Evolutionary conservation across 2,797 vertebrate genomes (phyloP), one percentile per base, ranked within the genome.

Genomic region (Sebastes umbrosus): DNA sequence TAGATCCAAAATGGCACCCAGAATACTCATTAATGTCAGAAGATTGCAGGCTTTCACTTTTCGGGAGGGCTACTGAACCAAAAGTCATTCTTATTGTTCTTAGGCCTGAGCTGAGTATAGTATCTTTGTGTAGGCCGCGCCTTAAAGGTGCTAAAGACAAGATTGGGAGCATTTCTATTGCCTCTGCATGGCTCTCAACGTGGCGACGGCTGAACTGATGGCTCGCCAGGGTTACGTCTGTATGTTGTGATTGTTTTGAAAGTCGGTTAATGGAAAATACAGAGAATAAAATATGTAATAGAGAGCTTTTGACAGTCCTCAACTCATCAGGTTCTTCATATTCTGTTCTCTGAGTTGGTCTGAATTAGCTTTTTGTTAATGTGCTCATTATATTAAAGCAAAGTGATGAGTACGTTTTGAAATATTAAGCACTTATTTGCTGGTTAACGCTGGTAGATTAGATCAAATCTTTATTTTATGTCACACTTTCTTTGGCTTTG

Each of bases 1-100:
- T 75, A 65, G 54, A 90, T 79, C 50, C 70, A 80, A 87, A 82
- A 80, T 22, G 57, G 59, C 52, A n/a, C 22, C 46, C 14, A 43
- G 18, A 50, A 70, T 10, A 63, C 62, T 73, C 39, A 69, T 80
- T 64, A 52, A 59, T 22, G 69, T 69, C 50, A 54, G 50, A 54
- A 9, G 14, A 50, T 24, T 58, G 60, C 10, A 69, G 75, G 13
- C 60, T 46, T 74, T 73, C 60, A 43, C 34, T 65, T 4, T 57
- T 25, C 36, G 1, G 2, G 34, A 50, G 8, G n/a, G 34, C 16
- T 6, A 43, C 64, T 29, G 39, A 73, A 63, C 5, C 29, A 68
- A 67, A 76, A 69, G 80, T 67, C 22, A 76, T 36, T 31, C 68
- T n/a, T 39, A 66, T 16, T 69, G 60, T 32, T 79, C 0, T 73